These are phyloP conservation scores for Pristionchus maxplancki DNA, from an alignment of 2,888 invertebrate species.

Conservation along the genomic window DNA sequence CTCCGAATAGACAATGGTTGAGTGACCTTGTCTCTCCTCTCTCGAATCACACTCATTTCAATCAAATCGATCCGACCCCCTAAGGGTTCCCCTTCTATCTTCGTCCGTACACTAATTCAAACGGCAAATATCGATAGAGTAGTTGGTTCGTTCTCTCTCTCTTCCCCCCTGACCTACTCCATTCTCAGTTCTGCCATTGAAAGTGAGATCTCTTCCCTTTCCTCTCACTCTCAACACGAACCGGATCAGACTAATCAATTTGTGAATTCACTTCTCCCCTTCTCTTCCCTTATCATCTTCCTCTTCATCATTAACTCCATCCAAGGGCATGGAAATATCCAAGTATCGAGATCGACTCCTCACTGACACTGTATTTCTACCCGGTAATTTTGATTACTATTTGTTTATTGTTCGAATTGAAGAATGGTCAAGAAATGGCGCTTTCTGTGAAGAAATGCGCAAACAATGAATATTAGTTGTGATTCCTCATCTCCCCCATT, in stretches of 20 bases:
- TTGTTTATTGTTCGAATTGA: neutral
- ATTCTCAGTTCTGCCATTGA: neutral
- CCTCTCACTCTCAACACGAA: slow-evolving; percentile 27
- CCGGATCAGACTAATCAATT: slow-evolving; percentile 13
- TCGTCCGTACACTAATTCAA: slow-evolving; percentile 10
- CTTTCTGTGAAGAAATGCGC: neutral
- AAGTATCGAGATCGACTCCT: slow-evolving; percentile 56
- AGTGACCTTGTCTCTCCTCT: slow-evolving; percentile 46
- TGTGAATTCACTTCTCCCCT: slow-evolving; percentile 26
- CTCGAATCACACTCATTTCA: slow-evolving; percentile 44
- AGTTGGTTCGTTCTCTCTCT: slow-evolving; percentile 18
- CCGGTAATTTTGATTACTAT: slow-evolving; percentile 44
- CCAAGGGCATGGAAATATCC: slow-evolving; percentile 55
- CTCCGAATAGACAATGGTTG: slow-evolving; percentile 12
- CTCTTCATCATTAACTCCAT: neutral
- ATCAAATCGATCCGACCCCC: slow-evolving; percentile 36
- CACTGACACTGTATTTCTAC: slow-evolving; percentile 54
- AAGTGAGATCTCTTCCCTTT: slow-evolving; percentile 4
- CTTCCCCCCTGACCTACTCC: slow-evolving; percentile 4
- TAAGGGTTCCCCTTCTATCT: slow-evolving; percentile 19
- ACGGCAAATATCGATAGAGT: slow-evolving; percentile 45
- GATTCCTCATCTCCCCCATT: neutral
- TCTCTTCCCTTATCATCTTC: slow-evolving; percentile 51
- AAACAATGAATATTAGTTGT: neutral
- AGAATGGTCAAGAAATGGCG: neutral